phyloP scores from a whole-genome alignment of 2,113 vertebrate genomes.

The Platycercus adscitus region DNA sequence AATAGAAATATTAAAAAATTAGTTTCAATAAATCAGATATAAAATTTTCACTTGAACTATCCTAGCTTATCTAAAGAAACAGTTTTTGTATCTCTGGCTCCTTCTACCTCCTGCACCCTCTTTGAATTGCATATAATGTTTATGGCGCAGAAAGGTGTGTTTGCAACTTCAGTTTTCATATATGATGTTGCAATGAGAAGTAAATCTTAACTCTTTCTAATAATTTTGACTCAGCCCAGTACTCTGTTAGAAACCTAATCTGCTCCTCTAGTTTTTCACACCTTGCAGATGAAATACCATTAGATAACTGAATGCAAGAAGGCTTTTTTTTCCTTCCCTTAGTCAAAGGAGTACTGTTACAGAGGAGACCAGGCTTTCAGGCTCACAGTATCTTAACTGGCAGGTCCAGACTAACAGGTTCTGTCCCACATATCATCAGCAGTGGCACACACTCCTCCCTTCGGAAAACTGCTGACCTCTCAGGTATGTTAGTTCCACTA shows the following conservation, averaged over 20 bases:
- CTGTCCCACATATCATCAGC: background rate
- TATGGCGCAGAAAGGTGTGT: rapidly evolving
- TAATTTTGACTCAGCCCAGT: background rate
- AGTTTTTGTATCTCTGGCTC: background rate
- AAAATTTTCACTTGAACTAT: background rate
- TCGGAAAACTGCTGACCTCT: background rate
- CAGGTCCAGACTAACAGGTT: background rate
- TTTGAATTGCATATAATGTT: background rate
- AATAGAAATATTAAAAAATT: background rate
- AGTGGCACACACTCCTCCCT: background rate
- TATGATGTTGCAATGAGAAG: background rate
- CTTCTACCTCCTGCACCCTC: background rate
- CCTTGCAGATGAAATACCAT: background rate
- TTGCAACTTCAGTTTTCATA: background rate
- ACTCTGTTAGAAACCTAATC: background rate
- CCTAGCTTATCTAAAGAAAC: background rate
- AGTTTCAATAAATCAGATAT: background rate
- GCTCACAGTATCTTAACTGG: background rate
- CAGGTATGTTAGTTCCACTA: background rate
- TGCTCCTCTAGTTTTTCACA: background rate
- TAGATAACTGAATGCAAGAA: background rate
- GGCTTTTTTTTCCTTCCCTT: background rate
- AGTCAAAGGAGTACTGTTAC: background rate
- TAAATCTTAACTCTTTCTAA: background rate
- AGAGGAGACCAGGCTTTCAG: background rate